Base-by-base conservation (phyloP, 1,140 invertebrate genomes). In the Zaprionus vittiger region DNA sequence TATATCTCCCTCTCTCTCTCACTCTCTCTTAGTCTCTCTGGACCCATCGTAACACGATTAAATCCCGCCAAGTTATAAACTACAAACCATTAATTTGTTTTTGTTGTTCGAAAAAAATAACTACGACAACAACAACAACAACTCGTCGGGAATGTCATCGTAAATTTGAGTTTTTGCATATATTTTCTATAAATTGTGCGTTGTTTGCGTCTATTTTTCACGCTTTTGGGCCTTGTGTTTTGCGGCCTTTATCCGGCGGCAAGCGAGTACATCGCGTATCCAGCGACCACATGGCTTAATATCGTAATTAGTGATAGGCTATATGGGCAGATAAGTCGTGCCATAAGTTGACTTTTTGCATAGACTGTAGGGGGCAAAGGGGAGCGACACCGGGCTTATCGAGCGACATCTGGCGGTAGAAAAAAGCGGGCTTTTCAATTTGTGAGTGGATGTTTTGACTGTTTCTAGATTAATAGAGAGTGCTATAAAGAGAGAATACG, bases 141-240 rank as follows among this genome's bases (percentile, higher is more conserved):
- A 11, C 66, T 49, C 31, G 41, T 41, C 52, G 54, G 20, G 24
- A 75, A 52, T 37, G 24, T 22, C 28, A n/a, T 55, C 73, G 59
- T 76, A 76, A 76, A 56, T 76, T 76, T 41, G 31, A 61, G 73
- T 65, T 70, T 75, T 75, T 75, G 73, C 73, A 70, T 71, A 62
- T 56, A 67, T 67, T 59, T 70, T 62, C 41, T 64, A 71, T 71
- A 71, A 75, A 75, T 64, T 74, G 66, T 70, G 31, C 66, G 66
- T 55, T 70, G 63, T 67, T 73, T 73, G 41, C 54, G 56, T 38
- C 47, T 59, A 73, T 67, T 73, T 73, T 73, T 60, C 55, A 60
- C 70, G 55, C 44, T 73, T 73, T 73, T 57, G 55, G 28, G 55
- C 41, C 20, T 31, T 60, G 34, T 20, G 59, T 55, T 66, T 54